These are phyloP conservation scores for Pentamera pediparva DNA, from an alignment of 53 echinoderm and acorn worm species.

Conservation along the genomic window DNA sequence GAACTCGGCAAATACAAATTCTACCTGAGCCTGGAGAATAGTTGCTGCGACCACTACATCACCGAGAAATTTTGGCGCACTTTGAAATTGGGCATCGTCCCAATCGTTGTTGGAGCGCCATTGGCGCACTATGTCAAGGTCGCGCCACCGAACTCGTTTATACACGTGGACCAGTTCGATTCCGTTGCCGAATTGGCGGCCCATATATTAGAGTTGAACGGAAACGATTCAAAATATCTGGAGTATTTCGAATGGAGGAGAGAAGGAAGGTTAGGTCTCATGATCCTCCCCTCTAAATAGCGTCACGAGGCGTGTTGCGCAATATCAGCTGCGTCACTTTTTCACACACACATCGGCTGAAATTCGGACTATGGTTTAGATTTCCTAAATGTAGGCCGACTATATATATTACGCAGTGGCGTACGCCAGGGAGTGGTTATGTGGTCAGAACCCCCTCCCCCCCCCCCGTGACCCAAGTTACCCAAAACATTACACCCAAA, in stretches of 20 bases:
- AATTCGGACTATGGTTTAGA: too few species aligned
- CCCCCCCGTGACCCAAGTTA: too few species aligned
- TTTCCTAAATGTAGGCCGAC: too few species aligned
- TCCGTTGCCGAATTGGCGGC: slow-evolving; percentile 11
- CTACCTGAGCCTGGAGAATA: slow-evolving; percentile 24
- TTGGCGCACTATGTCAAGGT: slow-evolving; percentile 7
- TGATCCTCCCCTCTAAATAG: too few species aligned
- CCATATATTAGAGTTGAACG: background rate
- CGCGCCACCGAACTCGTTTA: slow-evolving; percentile 30
- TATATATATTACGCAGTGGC: too few species aligned
- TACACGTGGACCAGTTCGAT: slow-evolving; percentile 26
- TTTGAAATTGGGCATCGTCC: slow-evolving; percentile 10
- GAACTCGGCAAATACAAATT: slow-evolving; percentile 15
- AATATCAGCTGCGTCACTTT: too few species aligned
- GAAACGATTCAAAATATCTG: background rate
- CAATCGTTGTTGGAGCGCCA: slow-evolving; percentile 17
- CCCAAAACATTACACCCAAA: too few species aligned
- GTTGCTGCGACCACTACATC: slow-evolving; percentile 30
- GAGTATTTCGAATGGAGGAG: slow-evolving; percentile 28
- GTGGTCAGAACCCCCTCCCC: too few species aligned
- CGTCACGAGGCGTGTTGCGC: too few species aligned
- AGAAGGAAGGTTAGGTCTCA: too few species aligned
- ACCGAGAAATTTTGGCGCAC: slow-evolving; percentile 33
- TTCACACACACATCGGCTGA: too few species aligned
- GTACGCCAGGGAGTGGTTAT: too few species aligned